These are phyloP conservation scores for Eupithecia tripunctaria DNA, from an alignment of 2,888 invertebrate genomes.

Conservation along the genomic window DNA sequence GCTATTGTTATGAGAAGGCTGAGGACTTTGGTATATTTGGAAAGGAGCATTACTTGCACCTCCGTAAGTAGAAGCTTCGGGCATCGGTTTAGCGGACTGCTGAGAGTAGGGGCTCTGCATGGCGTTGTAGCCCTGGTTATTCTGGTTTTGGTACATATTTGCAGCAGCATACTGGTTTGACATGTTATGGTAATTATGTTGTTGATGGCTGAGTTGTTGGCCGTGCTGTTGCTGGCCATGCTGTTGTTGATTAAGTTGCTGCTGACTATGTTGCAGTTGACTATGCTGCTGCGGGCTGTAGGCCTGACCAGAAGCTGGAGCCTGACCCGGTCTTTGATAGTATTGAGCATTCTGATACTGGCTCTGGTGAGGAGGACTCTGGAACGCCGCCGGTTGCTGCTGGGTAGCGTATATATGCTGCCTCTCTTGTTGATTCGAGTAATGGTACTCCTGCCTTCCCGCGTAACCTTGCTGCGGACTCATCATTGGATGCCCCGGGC, in stretches of 20 bases:
- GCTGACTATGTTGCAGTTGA: constrained; percentile 65
- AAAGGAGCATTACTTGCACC: constrained; percentile 63
- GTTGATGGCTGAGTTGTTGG: constrained; percentile 65
- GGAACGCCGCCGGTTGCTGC: constrained; percentile 60
- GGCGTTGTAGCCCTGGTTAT: constrained; percentile 65
- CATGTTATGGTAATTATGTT: constrained; percentile 61
- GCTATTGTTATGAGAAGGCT: constrained; percentile 63
- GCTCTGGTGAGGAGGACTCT: constrained; percentile 76
- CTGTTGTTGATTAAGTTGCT: constrained; percentile 61
- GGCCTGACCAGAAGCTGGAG: constrained; percentile 57
- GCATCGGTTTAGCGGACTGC: constrained; percentile 65
- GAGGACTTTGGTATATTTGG: constrained; percentile 79
- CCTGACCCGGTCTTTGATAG: constrained; percentile 71
- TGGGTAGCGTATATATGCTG: constrained; percentile 72
- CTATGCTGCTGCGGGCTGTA: constrained; percentile 65
- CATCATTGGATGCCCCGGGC: constrained; percentile 74
- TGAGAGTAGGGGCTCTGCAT: constrained; percentile 69
- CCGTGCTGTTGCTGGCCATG: constrained; percentile 57
- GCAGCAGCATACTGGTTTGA: constrained; percentile 69
- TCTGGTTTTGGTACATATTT: constrained; percentile 65
- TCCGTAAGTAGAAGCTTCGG: constrained; percentile 63
- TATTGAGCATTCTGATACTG: constrained; percentile 76
- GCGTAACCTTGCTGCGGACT: constrained; percentile 75
- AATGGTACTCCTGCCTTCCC: constrained; percentile 71
- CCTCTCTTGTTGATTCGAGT: constrained; percentile 69